Conservation (phyloP, 1,140 invertebrate species). For the Drosophila pruinosa region DNA sequence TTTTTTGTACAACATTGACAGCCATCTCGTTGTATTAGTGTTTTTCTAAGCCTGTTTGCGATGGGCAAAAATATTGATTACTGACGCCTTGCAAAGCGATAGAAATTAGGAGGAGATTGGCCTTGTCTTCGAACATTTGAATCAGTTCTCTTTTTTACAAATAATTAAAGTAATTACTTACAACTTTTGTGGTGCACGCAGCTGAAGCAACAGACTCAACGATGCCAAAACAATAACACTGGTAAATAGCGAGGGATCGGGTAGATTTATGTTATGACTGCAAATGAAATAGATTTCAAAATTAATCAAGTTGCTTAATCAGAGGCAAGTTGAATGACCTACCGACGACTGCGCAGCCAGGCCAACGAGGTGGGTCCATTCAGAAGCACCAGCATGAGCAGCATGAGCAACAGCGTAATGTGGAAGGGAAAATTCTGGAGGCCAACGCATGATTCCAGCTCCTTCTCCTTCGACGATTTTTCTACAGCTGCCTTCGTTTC, state of each 20-base stretch:
- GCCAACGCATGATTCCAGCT: constrained; percentile 44
- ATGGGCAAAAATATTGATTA: too few relatives aligned
- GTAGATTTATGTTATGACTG: constrained; percentile 52
- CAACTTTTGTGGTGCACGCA: constrained; percentile 72
- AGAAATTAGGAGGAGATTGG: too few relatives aligned
- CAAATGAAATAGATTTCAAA: background rate
- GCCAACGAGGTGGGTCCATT: constrained; percentile 85
- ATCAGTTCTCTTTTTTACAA: too few relatives aligned
- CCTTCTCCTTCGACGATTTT: background rate
- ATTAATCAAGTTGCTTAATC: background rate
- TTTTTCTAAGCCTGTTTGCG: too few relatives aligned
- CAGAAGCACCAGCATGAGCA: constrained; percentile 84
- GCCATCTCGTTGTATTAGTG: too few relatives aligned
- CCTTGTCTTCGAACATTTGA: too few relatives aligned
- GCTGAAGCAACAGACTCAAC: constrained; percentile 63
- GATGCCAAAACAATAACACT: constrained; percentile 49
- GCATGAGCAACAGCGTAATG: constrained; percentile 85
- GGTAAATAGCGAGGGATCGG: constrained; percentile 63
- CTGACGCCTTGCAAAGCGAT: too few relatives aligned
- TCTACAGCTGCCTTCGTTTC: background rate
- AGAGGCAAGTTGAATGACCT: too few relatives aligned
- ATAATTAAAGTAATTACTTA: too few relatives aligned
- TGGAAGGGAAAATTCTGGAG: constrained; percentile 84
- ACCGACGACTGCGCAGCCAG: constrained; percentile 87
- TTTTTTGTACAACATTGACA: too few relatives aligned